Base-by-base conservation (phyloP, 2,888 invertebrate genomes). In the Altica lythri region DNA sequence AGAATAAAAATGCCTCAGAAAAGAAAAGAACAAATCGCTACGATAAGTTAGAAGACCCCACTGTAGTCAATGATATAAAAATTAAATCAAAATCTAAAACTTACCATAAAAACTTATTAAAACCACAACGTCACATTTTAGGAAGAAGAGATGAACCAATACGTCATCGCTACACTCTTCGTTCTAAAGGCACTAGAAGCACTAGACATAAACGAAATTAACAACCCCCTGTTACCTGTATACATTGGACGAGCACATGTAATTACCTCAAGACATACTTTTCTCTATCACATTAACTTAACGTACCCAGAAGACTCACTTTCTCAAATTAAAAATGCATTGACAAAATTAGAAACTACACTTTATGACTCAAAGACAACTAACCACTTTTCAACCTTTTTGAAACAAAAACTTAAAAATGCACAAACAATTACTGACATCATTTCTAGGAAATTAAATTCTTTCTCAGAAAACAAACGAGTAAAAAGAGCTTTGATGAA, bases 101-200 rank as follows among this genome's bases (percentile, higher is more conserved):
- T 5, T 29, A 42, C 16, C 42, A 42, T 12, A 27, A 38, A n/a
- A 42, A 42, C 17, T n/a, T n/a, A n/a, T n/a, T n/a, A n/a, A n/a
- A n/a, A n/a, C n/a, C n/a, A n/a, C n/a, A n/a, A n/a, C n/a, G 42
- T 42, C 6, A 27, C 27, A 13, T 42, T 42, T 42, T 27, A 42
- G 42, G 14, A 14, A 27, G 4, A 29, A 14, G 25, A 22, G 22
- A 40, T 40, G 40, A 9, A 27, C 13, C 14, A 10, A 8, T 9
- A 27, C 42, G n/a, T n/a, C n/a, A 13, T n/a, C 25, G 14, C 17
- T 16, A 42, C 27, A 8, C 42, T 42, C 25, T 16, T 42, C 42
- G 42, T 14, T 27, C 10, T 40, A 17, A 25, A 25, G 5, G 16
- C 12, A 40, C 12, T 25, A n/a, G 17, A 30, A 17, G 18, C 12